Evolutionary conservation across 2,888 invertebrate species (phyloP).

Genomic region (Myopa tessellatipennis): DNA sequence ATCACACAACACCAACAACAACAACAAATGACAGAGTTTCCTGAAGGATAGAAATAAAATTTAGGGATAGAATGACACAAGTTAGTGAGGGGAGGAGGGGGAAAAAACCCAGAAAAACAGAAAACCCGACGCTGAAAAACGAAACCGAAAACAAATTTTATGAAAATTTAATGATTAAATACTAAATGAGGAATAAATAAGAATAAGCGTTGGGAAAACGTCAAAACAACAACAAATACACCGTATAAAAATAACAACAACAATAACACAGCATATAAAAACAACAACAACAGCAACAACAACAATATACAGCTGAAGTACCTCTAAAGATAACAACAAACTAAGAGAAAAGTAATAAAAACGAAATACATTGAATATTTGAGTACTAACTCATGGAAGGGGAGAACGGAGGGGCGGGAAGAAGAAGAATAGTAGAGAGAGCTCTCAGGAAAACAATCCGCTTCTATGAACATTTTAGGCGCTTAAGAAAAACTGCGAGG

Average conservation of each 20-base stretch:
- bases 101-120: not conserved
- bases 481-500: not conserved
- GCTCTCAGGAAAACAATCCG: not conserved
- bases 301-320: not conserved
- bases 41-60: not conserved
- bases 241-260: not conserved
- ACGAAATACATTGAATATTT: not conserved
- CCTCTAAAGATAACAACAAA: slow-evolving; percentile 10
- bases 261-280: no score
- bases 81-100: not conserved
- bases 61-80: not conserved
- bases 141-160: slow-evolving; percentile 33
- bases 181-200: slow-evolving; percentile 29
- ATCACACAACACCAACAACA: not conserved
- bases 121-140: not conserved
- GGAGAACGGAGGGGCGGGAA: not conserved
- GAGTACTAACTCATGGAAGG: not conserved
- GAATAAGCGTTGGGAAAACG: not conserved
- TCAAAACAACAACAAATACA: not conserved
- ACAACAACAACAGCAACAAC: not conserved
- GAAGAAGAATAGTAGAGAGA: slow-evolving; percentile 2
- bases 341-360: slow-evolving; percentile 7
- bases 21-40: not conserved
- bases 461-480: not conserved
- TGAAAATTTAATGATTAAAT: slow-evolving; percentile 25